A percentile compares a stretch with the other conserved stretches of the same genome.
These are phyloP conservation scores for Gambusia yucatana DNA, from an alignment of 2,797 vertebrate genomes.

Conservation along the genomic window DNA sequence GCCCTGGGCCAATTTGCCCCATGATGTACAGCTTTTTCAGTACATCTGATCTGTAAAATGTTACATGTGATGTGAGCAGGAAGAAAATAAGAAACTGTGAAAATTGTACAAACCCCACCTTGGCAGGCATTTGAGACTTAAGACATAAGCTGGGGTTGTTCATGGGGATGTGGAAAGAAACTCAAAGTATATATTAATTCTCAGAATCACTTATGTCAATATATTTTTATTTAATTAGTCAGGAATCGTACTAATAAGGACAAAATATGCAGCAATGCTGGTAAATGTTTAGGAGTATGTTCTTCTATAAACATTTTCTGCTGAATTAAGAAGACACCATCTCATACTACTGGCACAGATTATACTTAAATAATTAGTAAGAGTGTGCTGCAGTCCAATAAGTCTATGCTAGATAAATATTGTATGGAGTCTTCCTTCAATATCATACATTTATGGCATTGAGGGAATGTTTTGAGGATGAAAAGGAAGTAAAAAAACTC, in stretches of 20 bases:
- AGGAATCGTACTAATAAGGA: not conserved
- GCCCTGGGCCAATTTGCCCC: not conserved
- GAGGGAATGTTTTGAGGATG: not conserved
- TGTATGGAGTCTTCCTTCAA: not conserved
- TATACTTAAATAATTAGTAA: not conserved
- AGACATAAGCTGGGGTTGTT: not conserved
- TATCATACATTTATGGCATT: not conserved
- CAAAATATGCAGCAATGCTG: not conserved
- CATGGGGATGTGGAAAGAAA: not conserved
- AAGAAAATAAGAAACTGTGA: not conserved
- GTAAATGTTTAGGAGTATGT: not conserved
- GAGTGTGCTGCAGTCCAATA: not conserved
- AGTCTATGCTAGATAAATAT: not conserved
- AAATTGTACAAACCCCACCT: not conserved
- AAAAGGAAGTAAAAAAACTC: not conserved
- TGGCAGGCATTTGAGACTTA: not conserved
- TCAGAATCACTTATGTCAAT: not conserved
- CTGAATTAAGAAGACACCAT: not conserved
- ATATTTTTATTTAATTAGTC: not conserved
- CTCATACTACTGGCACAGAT: not conserved
- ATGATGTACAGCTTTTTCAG: conserved; percentile 2
- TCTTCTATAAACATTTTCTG: too few species aligned
- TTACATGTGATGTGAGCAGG: not conserved
- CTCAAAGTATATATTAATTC: not conserved
- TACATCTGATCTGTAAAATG: not conserved